Base-by-base conservation (phyloP, 2,888 invertebrate genomes). In the Lordiphosa fenestrarum region DNA sequence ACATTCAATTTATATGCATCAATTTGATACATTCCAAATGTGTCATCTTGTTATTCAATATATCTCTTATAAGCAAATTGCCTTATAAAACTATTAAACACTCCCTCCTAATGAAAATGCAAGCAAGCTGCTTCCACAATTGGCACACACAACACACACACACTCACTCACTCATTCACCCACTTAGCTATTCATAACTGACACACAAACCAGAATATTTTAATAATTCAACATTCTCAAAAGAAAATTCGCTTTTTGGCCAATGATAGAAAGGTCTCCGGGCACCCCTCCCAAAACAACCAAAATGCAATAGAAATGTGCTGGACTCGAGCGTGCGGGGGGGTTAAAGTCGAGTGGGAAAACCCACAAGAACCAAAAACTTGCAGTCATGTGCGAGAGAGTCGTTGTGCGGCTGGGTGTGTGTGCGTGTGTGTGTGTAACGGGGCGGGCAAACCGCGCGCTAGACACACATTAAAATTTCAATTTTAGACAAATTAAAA, bases 111-210 rank as follows among this genome's bases (percentile, higher is more conserved):
- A 30, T 30, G 30, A 30, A 30, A 30, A 30, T 30, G 30, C 30
- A 30, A 30, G 30, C 30, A 30, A 30, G 30, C 30, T 30, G 10
- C 40, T 10, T 13, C 19, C 39, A 15, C 39, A 39, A 39, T 5
- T 19, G 13, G 7, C n/a, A 21, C 13, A n/a, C 19, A 44, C n/a
- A 21, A n/a, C 9, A 13, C 38, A 30, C 36, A 37, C 25, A 52
- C 49, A 56, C 19, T 21, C 40, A 6, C 21, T 19, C 39, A 19
- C 3, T 23, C 37, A 6, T 15, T 10, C 25, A 25, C 25, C 59
- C 81, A 74, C 81, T 81, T 73, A 72, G 57, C 50, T 76, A 74
- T 74, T 74, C 81, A 81, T 81, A 81, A 81, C 81, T 55, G 66
- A 59, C 65, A 59, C 52, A 69, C 44, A 62, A 50, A 38, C 21